These are phyloP conservation scores for Hydrophis major DNA, from an alignment of 2,797 vertebrate genomes.

Conservation along the genomic window DNA sequence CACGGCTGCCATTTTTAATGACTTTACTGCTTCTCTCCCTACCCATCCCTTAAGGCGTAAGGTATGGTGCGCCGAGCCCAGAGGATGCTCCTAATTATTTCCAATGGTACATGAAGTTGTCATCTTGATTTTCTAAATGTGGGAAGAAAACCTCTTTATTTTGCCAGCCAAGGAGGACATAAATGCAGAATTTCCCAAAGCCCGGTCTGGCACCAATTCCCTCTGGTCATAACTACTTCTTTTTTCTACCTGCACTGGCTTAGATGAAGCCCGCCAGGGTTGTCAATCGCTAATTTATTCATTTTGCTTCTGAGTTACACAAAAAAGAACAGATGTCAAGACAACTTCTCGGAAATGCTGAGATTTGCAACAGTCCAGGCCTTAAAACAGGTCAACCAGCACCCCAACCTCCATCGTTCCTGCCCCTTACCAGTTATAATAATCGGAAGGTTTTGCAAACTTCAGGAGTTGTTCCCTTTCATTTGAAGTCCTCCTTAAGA, in stretches of 20 bases:
- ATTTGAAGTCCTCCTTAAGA: not conserved
- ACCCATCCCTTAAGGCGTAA: slow-evolving; percentile 63
- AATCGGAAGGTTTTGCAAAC: not conserved
- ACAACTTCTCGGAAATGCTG: not conserved
- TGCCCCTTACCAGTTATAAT: not conserved
- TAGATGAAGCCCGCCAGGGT: slow-evolving; percentile 69
- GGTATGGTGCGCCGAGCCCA: slow-evolving; percentile 48
- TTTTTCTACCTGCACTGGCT: slow-evolving; percentile 73
- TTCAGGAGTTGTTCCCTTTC: not conserved
- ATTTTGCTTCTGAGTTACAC: slow-evolving; percentile 68
- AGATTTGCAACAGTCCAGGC: not conserved
- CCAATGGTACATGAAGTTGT: slow-evolving; percentile 73
- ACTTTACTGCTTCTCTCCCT: slow-evolving; percentile 31
- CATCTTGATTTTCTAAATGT: slow-evolving; percentile 75
- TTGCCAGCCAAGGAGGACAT: slow-evolving; percentile 69
- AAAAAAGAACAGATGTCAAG: not conserved
- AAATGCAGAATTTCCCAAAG: slow-evolving; percentile 62
- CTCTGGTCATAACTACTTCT: slow-evolving; percentile 73
- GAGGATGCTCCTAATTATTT: slow-evolving; percentile 68
- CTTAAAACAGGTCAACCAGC: not conserved
- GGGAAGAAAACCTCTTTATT: slow-evolving; percentile 69
- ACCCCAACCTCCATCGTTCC: not conserved
- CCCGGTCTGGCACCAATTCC: slow-evolving; percentile 71
- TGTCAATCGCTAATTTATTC: slow-evolving; percentile 73
- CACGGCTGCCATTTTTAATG: not conserved